phyloP scores from a whole-genome alignment of 2,888 invertebrate species.

The Stenolophus ochropezus region DNA sequence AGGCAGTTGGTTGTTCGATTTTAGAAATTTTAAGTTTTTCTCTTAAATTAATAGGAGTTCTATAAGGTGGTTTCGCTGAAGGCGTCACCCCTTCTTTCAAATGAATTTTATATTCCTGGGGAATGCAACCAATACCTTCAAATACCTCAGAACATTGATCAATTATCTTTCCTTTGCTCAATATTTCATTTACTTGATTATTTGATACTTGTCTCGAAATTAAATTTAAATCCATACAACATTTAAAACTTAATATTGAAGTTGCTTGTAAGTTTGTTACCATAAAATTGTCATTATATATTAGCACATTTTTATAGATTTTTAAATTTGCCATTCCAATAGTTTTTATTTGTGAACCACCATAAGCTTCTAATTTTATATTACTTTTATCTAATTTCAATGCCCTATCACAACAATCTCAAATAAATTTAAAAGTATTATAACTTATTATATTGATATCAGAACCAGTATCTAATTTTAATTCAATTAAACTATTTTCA shows the following conservation, averaged over 20 bases:
- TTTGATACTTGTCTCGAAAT: not conserved
- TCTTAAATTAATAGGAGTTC: constrained; percentile 51
- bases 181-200: constrained; percentile 14
- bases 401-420: not conserved
- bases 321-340: not conserved
- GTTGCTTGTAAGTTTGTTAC: not conserved
- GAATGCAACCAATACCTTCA: constrained; percentile 49
- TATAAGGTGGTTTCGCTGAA: constrained; percentile 44
- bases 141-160: constrained; percentile 47
- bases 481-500: constrained; percentile 1
- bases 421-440: not conserved
- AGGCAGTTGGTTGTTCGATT: not conserved
- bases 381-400: not conserved
- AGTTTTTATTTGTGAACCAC: constrained; percentile 2
- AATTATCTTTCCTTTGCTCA: constrained; percentile 1
- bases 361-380: constrained; percentile 10
- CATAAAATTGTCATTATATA: not conserved
- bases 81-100: constrained; percentile 38
- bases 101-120: constrained; percentile 40
- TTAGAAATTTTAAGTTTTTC: constrained; percentile 21
- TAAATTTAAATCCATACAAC: not conserved
- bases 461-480: constrained; percentile 23
- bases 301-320: not conserved
- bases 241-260: not conserved
- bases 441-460: not conserved